Base-by-base conservation (phyloP, 2,888 invertebrate genomes). In the Dusona sp. region DNA sequence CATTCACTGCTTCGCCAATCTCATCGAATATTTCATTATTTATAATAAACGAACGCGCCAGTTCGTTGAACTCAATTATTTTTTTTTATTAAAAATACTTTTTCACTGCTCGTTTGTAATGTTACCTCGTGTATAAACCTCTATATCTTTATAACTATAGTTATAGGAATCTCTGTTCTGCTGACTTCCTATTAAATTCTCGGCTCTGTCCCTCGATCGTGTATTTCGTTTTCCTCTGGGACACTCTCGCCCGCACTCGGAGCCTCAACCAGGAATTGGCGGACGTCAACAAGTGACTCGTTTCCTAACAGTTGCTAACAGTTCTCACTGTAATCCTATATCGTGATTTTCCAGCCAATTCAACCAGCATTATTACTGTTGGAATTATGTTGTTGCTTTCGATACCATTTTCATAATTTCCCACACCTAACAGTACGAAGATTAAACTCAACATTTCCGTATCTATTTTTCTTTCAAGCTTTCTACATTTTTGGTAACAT, bases 271-370 rank as follows among this genome's bases (percentile, higher is more conserved):
- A 48, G 65, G 33, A 48, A 80, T 80, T 80, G 68, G 77, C 83
- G 83, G 80, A 78, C 83, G 83, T 86, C 86, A 86, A 86, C 86
- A 80, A 82, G 85, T 85, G 85, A 82, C 74, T 82, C 73, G 79
- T 83, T 85, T 70, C 64, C 85, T 75, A 77, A 45, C 33, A 51
- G 45, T n/a, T n/a, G 51, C 54, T n/a, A 54, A 25, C 65, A 68
- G 22, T 68, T 57, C 36, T 77, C 77, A 36, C 16, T 4, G 11
- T 42, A 29, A 42, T 11, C 65, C 22, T 9, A 9, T n/a, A n/a
- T 13, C 51, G 68, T 36, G 38, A 45, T 25, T 48, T 70, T 48
- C n/a, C 16, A 45, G 19, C 48, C 16, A 25, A 29, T 45, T 70
- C 19, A 42, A 68, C 22, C 67, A 42, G 22, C 13, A 22, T 68